Evolutionary conservation across 2,888 invertebrate genomes (phyloP), one percentile per base, ranked within the genome.

Genomic region (Troglohyphantes excavatus): DNA sequence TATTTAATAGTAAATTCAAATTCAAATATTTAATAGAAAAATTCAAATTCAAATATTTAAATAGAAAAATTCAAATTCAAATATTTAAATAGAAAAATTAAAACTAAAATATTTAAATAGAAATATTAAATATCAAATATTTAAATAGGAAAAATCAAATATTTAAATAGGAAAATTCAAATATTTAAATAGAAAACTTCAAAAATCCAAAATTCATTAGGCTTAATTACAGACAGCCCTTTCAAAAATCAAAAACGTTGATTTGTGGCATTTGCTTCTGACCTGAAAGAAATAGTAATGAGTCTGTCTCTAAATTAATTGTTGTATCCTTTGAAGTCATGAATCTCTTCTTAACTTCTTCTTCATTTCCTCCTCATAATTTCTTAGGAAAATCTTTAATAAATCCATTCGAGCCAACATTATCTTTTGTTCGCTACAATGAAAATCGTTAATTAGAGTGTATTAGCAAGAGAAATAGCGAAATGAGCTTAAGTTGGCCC

Each of bases 361-460:
- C 72, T 72, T 72, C 70, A 82, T 82, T 82, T 82, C 39, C 70
- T 21, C 19, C 70, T 82, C 26, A 70, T 70, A 61, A 70, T 61
- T 82, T 82, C 67, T 59, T 70, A 39, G 61, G 29, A 81, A 82
- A 82, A 72, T 70, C 70, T 70, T 82, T 82, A 82, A 82, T 82
- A 82, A 82, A 82, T 82, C 70, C 33, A 21, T 23, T 23, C 68
- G 23, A 82, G 23, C 72, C 23, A 63, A 78, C 78, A 78, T 78
- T 78, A 78, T 39, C 78, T 78, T 78, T 78, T 78, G 78, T 78
- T 63, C 63, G 39, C 9, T 11, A 78, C 78, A 65, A 65, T 39
- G 61, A 59, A 21, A 39, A 63, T 78, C 78, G 78, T 78, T 78
- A 78, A 78, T 78, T 78, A 78, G 39, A 63, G 39, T 43, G 63